phyloP scores from a whole-genome alignment of 2,113 vertebrate species.

The Rynchops niger region DNA sequence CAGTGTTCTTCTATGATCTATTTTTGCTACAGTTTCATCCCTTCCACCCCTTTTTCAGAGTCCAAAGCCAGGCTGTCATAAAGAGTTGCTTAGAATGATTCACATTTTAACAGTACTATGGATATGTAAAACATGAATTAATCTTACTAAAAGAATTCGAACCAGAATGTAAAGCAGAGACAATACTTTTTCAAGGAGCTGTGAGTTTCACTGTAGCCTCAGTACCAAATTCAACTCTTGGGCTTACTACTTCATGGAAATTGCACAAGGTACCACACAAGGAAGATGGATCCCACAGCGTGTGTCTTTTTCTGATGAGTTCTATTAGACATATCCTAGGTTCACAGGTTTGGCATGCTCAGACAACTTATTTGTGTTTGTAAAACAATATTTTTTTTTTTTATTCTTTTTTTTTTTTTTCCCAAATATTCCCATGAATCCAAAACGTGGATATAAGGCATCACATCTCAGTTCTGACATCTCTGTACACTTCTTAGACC shows the following conservation, averaged over 20 bases:
- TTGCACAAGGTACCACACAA: not conserved
- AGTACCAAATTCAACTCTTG: not conserved
- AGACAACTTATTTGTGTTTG: not conserved
- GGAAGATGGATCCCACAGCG: not conserved
- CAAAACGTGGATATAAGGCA: not conserved
- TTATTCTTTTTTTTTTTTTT: not conserved
- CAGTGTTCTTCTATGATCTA: not conserved
- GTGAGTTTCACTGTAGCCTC: not conserved
- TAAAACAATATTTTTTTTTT: not conserved
- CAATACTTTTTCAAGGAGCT: not conserved
- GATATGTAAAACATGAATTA: slow-evolving; percentile 32
- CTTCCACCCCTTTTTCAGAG: not conserved
- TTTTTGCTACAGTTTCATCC: not conserved
- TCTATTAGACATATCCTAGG: not conserved
- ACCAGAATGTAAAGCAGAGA: not conserved
- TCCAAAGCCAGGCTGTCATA: not conserved
- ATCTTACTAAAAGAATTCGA: not conserved
- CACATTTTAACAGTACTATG: not conserved
- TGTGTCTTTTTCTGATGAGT: not conserved
- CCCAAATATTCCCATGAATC: not conserved
- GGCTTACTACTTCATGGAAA: not conserved
- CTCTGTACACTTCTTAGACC: not conserved
- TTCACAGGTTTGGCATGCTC: not conserved
- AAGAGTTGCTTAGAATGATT: not conserved
- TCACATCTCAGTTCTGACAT: not conserved